These are phyloP conservation scores for Todus mexicanus DNA, from an alignment of 2,797 vertebrate species.

Conservation along the genomic window DNA sequence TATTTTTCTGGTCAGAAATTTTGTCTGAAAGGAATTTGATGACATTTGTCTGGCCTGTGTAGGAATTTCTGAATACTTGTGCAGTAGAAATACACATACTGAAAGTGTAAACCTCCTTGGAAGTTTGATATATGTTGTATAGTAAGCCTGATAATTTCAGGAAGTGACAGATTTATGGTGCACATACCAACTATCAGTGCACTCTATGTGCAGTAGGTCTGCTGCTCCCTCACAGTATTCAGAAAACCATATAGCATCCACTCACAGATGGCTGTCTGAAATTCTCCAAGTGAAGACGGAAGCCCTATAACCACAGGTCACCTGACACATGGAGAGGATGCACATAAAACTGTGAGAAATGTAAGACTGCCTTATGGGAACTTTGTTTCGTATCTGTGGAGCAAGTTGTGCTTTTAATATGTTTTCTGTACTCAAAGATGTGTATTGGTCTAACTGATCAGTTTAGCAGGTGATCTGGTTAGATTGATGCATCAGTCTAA, in stretches of 20 bases:
- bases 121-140: not conserved
- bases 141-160: not conserved
- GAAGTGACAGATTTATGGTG: not conserved
- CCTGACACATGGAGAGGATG: not conserved
- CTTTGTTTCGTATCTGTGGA: not conserved
- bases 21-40: not conserved
- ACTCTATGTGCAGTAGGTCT: not conserved
- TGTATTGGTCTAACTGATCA: not conserved
- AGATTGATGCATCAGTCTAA: not conserved
- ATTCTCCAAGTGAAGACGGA: not conserved
- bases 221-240: not conserved
- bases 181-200: not conserved
- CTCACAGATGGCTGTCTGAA: not conserved
- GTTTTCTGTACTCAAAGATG: not conserved
- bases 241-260: not conserved
- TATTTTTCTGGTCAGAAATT: not conserved
- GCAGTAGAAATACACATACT: not conserved
- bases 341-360: not conserved
- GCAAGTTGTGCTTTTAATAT: not conserved
- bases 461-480: not conserved
- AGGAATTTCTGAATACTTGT: not conserved
- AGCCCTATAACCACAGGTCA: not conserved
- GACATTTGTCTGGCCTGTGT: not conserved
- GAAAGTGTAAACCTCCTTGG: not conserved
- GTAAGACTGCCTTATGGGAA: not conserved